Base-by-base conservation (phyloP, 1,140 invertebrate genomes). In the Arion vulgaris region DNA sequence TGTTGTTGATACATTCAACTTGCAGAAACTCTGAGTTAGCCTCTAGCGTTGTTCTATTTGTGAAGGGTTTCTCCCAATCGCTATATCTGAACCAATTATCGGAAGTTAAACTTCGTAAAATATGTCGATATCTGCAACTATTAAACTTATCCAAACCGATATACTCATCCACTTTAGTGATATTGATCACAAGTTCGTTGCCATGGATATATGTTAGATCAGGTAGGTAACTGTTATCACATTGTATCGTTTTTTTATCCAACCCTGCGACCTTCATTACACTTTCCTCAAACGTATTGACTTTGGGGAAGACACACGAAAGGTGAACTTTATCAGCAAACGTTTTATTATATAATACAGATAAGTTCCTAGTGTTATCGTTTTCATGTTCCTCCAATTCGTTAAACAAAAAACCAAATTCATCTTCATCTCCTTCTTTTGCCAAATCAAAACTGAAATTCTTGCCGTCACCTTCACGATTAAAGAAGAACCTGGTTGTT, bases 151-250 rank as follows among this genome's bases (percentile, higher is more conserved):
- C 38, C 17, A 5, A 1, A 19, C 53, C 53, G 5, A 57, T n/a
- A 57, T 57, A n/a, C 26, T 34, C 32, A 32, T 45, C 13, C 4
- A 51, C 17, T 49, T 74, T 74, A 15, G 5, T 32, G 5, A 26
- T 51, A 49, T 74, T 49, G 4, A 74, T 32, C 15, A 41, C 15
- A 41, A 74, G 15, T 19, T 41, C 26, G 26, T n/a, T 28, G 13
- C 72, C 72, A 1, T 41, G 5, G 11, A 74, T 26, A n/a, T 74
- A 74, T 13, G 72, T 74, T 41, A 74, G 38, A 74, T 74, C 72
- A 4, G 45, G 38, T 39, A 5, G 23, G 28, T 11, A 74, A 13
- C 72, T 57, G 19, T 23, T 39, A 5, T 39, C 36, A 49, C 72
- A 74, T 5, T 19, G 32, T 5, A 74, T 5, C 15, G 72, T 39